Evolutionary conservation across 2,113 vertebrate species (phyloP).

Genomic region (Amazona guildingii): DNA sequence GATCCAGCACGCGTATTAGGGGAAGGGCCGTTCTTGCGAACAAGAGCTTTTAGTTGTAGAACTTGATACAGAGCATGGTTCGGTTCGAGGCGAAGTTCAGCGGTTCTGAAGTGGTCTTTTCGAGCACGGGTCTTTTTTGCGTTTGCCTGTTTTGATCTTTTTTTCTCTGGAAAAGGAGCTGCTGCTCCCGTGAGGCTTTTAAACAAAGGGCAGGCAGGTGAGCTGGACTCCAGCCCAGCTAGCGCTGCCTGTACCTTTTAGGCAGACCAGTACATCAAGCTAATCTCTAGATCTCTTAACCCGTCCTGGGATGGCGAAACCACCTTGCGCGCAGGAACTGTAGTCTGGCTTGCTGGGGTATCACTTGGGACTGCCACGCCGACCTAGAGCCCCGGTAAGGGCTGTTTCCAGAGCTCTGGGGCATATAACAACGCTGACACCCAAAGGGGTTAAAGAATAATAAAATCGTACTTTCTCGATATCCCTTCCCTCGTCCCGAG

Average conservation of each 20-base stretch:
- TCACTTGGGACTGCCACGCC: background rate
- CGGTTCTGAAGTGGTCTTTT: background rate
- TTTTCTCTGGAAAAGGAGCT: background rate
- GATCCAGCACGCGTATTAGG: background rate
- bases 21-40: background rate
- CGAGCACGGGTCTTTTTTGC: background rate
- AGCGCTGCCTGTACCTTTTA: background rate
- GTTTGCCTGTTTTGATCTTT: background rate
- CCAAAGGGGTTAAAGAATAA: background rate
- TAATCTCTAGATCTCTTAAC: background rate
- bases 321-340: background rate
- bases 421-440: fast-evolving
- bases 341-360: background rate
- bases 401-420: background rate
- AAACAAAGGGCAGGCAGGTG: slow-evolving; percentile 1
- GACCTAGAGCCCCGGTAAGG: background rate
- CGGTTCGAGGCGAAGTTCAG: background rate
- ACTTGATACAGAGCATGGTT: background rate
- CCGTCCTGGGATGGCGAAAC: background rate
- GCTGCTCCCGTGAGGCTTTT: background rate
- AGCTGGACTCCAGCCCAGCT: background rate
- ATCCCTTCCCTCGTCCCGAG: background rate
- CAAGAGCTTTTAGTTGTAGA: background rate
- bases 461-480: background rate
- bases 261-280: background rate